These are phyloP conservation scores for Chelonoidis abingdonii DNA, from an alignment of 2,113 vertebrate species.

Conservation along the genomic window DNA sequence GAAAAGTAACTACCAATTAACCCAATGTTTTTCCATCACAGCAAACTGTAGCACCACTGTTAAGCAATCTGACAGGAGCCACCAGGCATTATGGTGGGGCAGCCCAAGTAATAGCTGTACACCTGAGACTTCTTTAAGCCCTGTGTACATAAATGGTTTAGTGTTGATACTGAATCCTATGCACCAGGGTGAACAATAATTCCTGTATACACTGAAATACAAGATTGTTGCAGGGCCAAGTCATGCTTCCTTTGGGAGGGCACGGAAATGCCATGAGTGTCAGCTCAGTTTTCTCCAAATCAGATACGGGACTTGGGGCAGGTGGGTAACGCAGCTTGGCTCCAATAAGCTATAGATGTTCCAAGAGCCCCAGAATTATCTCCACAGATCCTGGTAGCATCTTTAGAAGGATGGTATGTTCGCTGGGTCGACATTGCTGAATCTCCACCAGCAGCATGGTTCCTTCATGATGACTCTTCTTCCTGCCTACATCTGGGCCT, in stretches of 20 bases:
- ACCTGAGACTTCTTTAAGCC: not conserved
- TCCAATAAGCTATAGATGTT: fast-evolving
- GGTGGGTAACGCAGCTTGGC: not conserved
- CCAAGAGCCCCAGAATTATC: not conserved
- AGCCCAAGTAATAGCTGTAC: not conserved
- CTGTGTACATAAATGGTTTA: fast-evolving
- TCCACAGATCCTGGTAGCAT: fast-evolving
- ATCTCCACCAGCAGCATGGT: too few species aligned
- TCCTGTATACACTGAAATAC: not conserved
- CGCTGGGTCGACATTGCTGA: fast-evolving
- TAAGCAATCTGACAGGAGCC: not conserved
- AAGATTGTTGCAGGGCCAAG: fast-evolving
- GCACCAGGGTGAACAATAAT: not conserved
- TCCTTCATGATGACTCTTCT: too few species aligned
- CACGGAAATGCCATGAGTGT: fast-evolving
- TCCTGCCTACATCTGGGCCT: too few species aligned
- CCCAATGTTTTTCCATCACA: not conserved
- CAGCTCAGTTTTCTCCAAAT: not conserved
- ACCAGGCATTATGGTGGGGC: not conserved
- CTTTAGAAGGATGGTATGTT: fast-evolving
- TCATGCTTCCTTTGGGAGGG: not conserved
- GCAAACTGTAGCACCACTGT: not conserved
- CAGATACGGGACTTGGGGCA: not conserved
- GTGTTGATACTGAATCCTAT: not conserved
- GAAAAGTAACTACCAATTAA: not conserved